Conservation (phyloP, 2,888 invertebrate species). For the Thera obeliscata region DNA sequence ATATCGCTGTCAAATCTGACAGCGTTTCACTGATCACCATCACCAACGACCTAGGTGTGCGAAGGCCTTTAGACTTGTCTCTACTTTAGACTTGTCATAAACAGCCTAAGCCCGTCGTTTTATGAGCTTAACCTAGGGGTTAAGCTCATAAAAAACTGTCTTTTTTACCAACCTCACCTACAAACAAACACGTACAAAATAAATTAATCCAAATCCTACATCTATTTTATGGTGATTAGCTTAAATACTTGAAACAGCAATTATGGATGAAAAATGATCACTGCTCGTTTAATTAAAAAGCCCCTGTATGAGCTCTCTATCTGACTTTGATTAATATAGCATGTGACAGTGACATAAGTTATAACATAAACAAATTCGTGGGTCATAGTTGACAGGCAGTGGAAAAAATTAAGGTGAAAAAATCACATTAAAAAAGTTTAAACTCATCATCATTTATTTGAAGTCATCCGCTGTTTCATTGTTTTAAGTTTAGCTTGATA, state of each 20-base stretch:
- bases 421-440: too few relatives aligned
- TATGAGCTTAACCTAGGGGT: too few relatives aligned
- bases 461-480: too few relatives aligned
- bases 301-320: conserved; percentile 59
- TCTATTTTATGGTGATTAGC: conserved; percentile 72
- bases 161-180: conserved; percentile 43
- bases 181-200: conserved; percentile 3
- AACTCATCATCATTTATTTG: too few relatives aligned
- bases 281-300: conserved; percentile 79
- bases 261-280: conserved; percentile 83
- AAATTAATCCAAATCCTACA: conserved; percentile 25
- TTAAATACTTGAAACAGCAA: conserved; percentile 75
- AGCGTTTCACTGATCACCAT: too few relatives aligned
- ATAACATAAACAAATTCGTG: conserved; percentile 53
- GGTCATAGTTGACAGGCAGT: conserved; percentile 10
- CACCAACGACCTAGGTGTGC: too few relatives aligned
- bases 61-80: too few relatives aligned
- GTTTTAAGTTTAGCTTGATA: too few relatives aligned
- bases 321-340: conserved; percentile 79
- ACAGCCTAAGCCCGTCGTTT: too few relatives aligned
- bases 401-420: neutral
- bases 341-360: conserved; percentile 69
- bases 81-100: too few relatives aligned
- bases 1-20: too few relatives aligned
- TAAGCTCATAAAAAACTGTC: neutral